Conservation (phyloP, 2,113 vertebrate genomes). For the Xenus cinereus region DNA sequence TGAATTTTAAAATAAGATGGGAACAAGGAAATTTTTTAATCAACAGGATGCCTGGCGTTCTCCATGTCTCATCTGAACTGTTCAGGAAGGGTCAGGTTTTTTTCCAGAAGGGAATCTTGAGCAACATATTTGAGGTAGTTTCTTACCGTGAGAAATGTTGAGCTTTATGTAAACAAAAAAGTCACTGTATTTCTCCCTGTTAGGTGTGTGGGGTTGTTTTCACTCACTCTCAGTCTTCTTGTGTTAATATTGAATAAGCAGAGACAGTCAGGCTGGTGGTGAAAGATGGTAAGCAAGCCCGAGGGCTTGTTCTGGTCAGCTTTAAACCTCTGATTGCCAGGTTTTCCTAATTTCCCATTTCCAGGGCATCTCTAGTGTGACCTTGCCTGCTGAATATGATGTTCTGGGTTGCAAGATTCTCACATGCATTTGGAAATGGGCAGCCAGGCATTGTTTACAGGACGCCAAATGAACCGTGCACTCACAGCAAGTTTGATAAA, state of each 20-base stretch:
- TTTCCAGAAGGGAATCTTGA: constrained; percentile 13
- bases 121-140: constrained; percentile 23
- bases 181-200: constrained; percentile 62
- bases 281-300: constrained; percentile 80
- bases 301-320: constrained; percentile 77
- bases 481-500: constrained; percentile 85
- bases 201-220: constrained; percentile 76
- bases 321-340: constrained; percentile 84
- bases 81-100: constrained; percentile 13
- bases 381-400: constrained; percentile 82
- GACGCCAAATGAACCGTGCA: constrained; percentile 81
- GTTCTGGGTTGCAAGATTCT: constrained; percentile 80
- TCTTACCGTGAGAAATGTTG: constrained; percentile 68
- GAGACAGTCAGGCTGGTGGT: constrained; percentile 76
- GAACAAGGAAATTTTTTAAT: constrained; percentile 43
- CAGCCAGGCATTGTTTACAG: constrained; percentile 82
- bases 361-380: constrained; percentile 83
- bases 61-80: neutral
- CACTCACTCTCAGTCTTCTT: constrained; percentile 64
- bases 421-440: constrained; percentile 76
- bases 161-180: constrained; percentile 77
- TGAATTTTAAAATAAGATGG: constrained; percentile 27
- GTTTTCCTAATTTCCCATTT: constrained; percentile 89
- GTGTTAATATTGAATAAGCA: constrained; percentile 73
- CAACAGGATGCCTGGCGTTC: constrained; percentile 50